Evolutionary conservation across 2,888 invertebrate species (phyloP).

Genomic region (Tortrix viridana): DNA sequence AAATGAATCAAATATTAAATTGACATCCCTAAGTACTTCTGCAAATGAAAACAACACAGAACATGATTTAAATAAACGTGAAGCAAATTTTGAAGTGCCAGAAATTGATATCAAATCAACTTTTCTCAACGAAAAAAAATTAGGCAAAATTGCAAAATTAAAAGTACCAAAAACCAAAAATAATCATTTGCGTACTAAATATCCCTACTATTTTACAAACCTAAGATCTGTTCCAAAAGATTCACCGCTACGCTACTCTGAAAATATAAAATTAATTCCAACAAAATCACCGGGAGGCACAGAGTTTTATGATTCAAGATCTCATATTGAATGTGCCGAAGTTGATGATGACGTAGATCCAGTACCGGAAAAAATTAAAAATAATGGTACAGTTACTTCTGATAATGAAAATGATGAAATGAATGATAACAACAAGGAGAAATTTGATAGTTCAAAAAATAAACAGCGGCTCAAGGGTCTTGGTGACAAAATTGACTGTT

Average conservation of each 20-base stretch:
- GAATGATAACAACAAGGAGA: constrained; percentile 52
- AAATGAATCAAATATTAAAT: constrained; percentile 12
- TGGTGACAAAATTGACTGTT: constrained; percentile 90
- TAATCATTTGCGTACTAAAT: constrained; percentile 72
- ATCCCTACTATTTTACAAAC: constrained; percentile 86
- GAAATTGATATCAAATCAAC: constrained; percentile 63
- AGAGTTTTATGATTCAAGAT: constrained; percentile 88
- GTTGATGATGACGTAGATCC: constrained; percentile 82
- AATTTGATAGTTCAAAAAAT: constrained; percentile 59
- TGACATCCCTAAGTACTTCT: neutral
- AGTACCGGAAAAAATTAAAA: constrained; percentile 78
- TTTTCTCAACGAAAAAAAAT: constrained; percentile 57
- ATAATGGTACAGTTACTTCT: constrained; percentile 50
- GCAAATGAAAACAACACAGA: constrained; percentile 29
- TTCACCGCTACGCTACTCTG: constrained; percentile 87
- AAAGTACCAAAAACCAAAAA: constrained; percentile 48
- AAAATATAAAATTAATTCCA: constrained; percentile 86
- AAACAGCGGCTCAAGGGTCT: constrained; percentile 84
- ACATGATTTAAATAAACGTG: constrained; percentile 61
- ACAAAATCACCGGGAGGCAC: constrained; percentile 86
- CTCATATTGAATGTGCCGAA: constrained; percentile 79
- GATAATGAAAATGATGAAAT: constrained; percentile 59
- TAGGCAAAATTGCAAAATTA: constrained; percentile 50
- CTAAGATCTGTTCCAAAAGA: constrained; percentile 68
- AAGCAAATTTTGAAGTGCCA: constrained; percentile 62